Evolutionary conservation across 2,113 vertebrate genomes (phyloP), one percentile per base, ranked within the genome.

Genomic region (Varanus salvator): DNA sequence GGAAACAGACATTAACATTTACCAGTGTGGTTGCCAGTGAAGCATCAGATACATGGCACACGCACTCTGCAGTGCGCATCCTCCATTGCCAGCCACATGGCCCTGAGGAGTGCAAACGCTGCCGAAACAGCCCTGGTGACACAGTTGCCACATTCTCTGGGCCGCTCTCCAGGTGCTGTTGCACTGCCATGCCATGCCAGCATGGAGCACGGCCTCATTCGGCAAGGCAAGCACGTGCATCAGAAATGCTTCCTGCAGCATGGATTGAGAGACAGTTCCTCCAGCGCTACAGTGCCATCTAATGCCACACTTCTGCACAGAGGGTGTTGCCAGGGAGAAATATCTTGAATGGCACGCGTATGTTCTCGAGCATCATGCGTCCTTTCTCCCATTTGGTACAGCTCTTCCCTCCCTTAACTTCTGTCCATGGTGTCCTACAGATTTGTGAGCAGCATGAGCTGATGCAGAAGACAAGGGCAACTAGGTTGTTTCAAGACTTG

Each of bases 401-500:
- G 25, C 17, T 21, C n/a, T 50, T 71, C 57, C 66, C 81, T 83
- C 66, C 87, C 69, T 85, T 0, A 0, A 0, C 88, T 86, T 80
- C 6, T 0, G 90, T 72, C 90, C 85, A 57, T 60, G 38, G 48
- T 0, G 1, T 77, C 57, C 71, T n/a, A n/a, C 2, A 0, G 0
- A 29, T 86, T 84, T 96, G 89, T 94, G 93, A 87, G 85, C 91
- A 93, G 90, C 86, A 66, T n/a, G 44, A 81, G 14, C 87, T 81
- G 89, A 3, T 34, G 80, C 84, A 83, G 87, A 71, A 88, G 92
- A 54, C 57, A 80, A 90, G 72, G 80, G 6, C 77, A 84, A 87
- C 87, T 90, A 93, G 93, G 92, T 27, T 8, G 48, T 95, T 95
- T 95, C 93, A 93, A 95, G 92, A 38, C 90, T 92, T 89, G 76